A percentile compares a stretch with the other conserved stretches of the same genome.
Evolutionary conservation across 2,113 vertebrate genomes (phyloP).

Genomic region (Aspidoscelis tigris): DNA sequence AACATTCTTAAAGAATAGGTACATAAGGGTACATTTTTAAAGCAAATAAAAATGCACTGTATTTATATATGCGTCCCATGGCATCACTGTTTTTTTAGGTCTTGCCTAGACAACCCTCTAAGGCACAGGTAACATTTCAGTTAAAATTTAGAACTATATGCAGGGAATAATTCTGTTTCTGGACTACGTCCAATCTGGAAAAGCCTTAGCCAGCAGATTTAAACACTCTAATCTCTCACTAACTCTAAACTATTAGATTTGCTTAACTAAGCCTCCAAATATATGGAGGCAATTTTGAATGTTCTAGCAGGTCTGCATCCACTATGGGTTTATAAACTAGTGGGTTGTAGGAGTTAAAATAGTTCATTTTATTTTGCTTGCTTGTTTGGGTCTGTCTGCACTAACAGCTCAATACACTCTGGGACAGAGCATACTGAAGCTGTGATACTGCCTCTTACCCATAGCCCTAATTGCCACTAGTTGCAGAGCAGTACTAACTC

Average conservation of each 20-base stretch:
- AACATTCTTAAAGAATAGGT: too few species aligned
- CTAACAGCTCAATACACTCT: too few species aligned
- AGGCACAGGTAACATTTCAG: slow-evolving; percentile 37
- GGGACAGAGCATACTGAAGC: too few species aligned
- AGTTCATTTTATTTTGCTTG: not conserved
- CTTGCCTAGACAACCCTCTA: slow-evolving; percentile 22
- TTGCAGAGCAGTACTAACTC: too few species aligned
- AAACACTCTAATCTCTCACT: slow-evolving; percentile 30
- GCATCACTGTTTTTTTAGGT: slow-evolving; percentile 14
- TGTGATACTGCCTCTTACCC: too few species aligned
- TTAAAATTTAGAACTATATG: slow-evolving; percentile 41
- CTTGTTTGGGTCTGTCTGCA: too few species aligned
- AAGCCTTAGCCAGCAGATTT: slow-evolving; percentile 42
- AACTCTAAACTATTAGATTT: slow-evolving; percentile 24
- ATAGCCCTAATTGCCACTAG: too few species aligned
- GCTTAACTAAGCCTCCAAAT: slow-evolving; percentile 2
- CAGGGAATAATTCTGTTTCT: slow-evolving; percentile 6
- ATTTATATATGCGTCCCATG: not conserved
- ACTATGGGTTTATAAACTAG: not conserved
- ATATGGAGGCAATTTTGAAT: not conserved
- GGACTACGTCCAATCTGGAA: slow-evolving; percentile 33
- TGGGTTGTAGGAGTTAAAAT: not conserved
- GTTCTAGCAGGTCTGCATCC: not conserved
- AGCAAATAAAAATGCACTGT: not conserved
- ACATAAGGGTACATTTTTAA: too few species aligned